phyloP scores from a whole-genome alignment of 1,140 invertebrate genomes.

The Centruroides sculpturatus region DNA sequence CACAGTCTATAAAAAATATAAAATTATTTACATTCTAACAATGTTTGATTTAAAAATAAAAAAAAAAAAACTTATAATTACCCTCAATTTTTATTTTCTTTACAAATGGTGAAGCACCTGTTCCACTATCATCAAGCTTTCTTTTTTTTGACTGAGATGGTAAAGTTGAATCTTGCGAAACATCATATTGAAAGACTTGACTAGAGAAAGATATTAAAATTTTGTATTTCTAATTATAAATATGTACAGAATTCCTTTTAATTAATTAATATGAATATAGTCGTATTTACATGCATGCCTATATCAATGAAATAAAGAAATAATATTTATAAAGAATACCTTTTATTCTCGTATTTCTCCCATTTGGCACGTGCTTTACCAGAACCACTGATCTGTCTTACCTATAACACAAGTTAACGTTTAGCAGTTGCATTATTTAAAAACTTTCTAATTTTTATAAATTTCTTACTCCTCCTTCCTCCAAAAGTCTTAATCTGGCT shows the following conservation, averaged over 20 bases:
- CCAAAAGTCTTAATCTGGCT: conserved; percentile 52
- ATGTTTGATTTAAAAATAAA: too few species aligned
- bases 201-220: conserved; percentile 1
- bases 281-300: too few species aligned
- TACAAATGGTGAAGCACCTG: conserved; percentile 16
- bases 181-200: conserved; percentile 33
- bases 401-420: too few species aligned
- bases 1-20: too few species aligned
- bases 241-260: too few species aligned
- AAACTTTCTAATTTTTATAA: conserved; percentile 22
- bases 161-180: conserved; percentile 33
- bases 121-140: conserved; percentile 22
- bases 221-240: too few species aligned
- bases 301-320: too few species aligned
- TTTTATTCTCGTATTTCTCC: conserved; percentile 75
- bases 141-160: conserved; percentile 24
- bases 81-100: conserved; percentile 9
- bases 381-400: conserved; percentile 48
- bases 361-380: conserved; percentile 72
- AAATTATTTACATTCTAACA: too few species aligned
- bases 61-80: neutral
- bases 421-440: too few species aligned
- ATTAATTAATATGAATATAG: too few species aligned
- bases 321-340: too few species aligned
- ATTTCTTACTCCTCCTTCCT: conserved; percentile 46